Evolutionary conservation across 2,113 vertebrate genomes (phyloP), one percentile per base, ranked within the genome.

Genomic region (Podarcis raffonei): DNA sequence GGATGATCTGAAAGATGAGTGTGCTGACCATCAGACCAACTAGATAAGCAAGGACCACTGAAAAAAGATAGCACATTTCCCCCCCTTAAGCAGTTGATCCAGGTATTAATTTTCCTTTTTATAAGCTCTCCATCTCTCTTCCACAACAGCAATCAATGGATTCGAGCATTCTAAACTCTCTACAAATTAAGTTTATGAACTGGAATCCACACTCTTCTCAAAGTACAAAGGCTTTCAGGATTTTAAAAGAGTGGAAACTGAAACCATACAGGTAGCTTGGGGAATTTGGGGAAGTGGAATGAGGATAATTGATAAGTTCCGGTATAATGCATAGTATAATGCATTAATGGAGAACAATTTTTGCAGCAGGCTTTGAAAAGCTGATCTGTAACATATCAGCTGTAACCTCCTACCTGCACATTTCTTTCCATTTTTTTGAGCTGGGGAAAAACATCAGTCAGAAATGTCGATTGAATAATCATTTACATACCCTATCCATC

Each of bases 401-500:
- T n/a, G n/a, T n/a, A n/a, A n/a, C n/a, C n/a, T 68, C 27, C 25
- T 32, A 6, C 18, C 16, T 78, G 27, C 23, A 23, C 32, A n/a
- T 11, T 35, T 20, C 8, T 68, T 62, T 66, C 75, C 48, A 35
- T 79, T 86, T 79, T 68, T 53, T 74, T 48, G 25, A 68, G 62
- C 37, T 32, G 27, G 37, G 68, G 48, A 22, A 62, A 78, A 48
- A 66, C 62, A 79, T 86, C 75, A 48, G 20, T 79, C 62, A 86
- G 75, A 68, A 86, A 86, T 86, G 85, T 86, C 85, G 20, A 86
- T 86, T 79, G 85, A 86, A 86, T 78, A 78, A 78, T 86, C 15
- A 86, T 86, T 86, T 86, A 68, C 85, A 86, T 86, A 86, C 11
- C 20, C 85, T 68, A 86, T 78, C 85, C 85, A 86, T 86, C 75